These are phyloP conservation scores for Emydoidea blandingii DNA, from an alignment of 2,797 vertebrate species.

Conservation along the genomic window DNA sequence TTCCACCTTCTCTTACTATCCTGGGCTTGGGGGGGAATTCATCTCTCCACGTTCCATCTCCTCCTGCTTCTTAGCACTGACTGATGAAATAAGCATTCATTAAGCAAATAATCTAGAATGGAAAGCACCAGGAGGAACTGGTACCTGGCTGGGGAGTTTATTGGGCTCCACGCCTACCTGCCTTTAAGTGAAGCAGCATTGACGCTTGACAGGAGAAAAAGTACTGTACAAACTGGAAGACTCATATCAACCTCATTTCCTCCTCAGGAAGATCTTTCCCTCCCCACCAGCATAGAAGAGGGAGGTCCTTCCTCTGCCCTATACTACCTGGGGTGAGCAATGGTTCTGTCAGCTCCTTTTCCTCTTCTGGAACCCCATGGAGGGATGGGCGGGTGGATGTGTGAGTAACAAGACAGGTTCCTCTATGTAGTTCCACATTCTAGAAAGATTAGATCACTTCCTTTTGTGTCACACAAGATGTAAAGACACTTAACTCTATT, in stretches of 20 bases:
- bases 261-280: background rate
- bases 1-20: background rate
- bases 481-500: background rate
- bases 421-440: background rate
- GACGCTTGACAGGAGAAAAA: background rate
- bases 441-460: background rate
- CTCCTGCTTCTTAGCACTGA: background rate
- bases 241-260: background rate
- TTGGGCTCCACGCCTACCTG: background rate
- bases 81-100: background rate
- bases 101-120: background rate
- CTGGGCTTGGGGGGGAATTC: background rate
- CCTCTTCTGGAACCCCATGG: background rate
- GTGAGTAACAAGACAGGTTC: background rate
- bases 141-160: background rate
- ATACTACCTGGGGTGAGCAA: background rate
- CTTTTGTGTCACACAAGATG: conserved; percentile 1
- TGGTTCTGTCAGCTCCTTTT: background rate
- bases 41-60: background rate
- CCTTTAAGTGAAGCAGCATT: background rate
- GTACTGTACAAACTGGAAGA: background rate
- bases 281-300: background rate
- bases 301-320: background rate
- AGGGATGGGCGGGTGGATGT: background rate
- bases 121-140: background rate